Evolutionary conservation across 2,113 vertebrate species (phyloP), one percentile per base, ranked within the genome.

Genomic region (Colistium nudipinnis): DNA sequence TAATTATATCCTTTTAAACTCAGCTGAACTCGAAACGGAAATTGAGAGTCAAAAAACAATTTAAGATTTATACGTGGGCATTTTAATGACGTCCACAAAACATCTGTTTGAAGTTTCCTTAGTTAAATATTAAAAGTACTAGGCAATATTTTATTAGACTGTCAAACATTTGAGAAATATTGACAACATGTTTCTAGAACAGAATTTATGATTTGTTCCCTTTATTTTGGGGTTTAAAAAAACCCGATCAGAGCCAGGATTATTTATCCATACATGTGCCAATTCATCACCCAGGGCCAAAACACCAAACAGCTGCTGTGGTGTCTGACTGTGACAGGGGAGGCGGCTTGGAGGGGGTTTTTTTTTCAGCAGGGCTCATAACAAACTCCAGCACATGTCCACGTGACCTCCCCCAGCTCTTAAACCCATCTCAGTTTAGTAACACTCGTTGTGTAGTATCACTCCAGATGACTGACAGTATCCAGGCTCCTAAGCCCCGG

Each of bases 371-470:
- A 2, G 30, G 1, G 25, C 52, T 74, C 76, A 77, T 69, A 81
- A 81, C 81, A 62, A 65, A 80, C 74, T 59, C 59, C 51, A 69
- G 43, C 76, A 71, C 59, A 16, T 54, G 36, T 78, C 73, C 67
- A 62, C 70, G 76, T 61, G 48, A 66, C 80, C 66, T n/a, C 13
- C 17, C 63, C 76, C 63, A 54, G 59, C 52, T 44, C 54, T 70
- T 51, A 68, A 83, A 72, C 75, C 59, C 76, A 63, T 66, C 77
- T 80, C 45, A 71, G 71, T 82, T 83, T 86, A 77, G 70, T 68
- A 88, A 85, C 82, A 85, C 80, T 86, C 51, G 52, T 62, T 59
- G 60, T 80, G 79, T 78, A 83, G 86, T 74, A 82, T 83, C 83
- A 81, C 85, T 81, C 72, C 56, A 60, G 69, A 69, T 81, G 86